These are phyloP conservation scores for Nyctalus aviator DNA, from an alignment of 2,797 vertebrate genomes.

Conservation along the genomic window DNA sequence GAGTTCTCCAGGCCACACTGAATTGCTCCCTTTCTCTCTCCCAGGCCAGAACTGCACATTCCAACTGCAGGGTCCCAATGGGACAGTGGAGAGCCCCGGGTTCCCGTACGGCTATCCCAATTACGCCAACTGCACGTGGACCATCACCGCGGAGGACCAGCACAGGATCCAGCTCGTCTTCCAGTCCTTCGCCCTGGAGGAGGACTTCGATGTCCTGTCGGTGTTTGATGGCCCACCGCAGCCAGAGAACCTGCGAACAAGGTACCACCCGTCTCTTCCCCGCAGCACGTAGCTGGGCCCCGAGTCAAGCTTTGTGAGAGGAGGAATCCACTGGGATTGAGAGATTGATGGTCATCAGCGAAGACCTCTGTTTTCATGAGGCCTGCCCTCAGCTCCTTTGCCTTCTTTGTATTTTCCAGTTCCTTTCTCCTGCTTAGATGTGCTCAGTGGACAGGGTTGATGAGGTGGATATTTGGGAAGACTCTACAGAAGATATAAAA, in stretches of 20 bases:
- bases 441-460: not conserved
- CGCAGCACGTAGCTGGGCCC: not conserved
- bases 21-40: slow-evolving; percentile 60
- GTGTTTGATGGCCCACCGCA: slow-evolving; percentile 96
- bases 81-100: slow-evolving; percentile 98
- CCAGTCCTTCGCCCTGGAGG: slow-evolving; percentile 98
- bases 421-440: not conserved
- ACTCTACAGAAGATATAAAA: not conserved
- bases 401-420: not conserved
- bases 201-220: slow-evolving; percentile 98
- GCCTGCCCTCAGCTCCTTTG: not conserved
- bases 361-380: slow-evolving; percentile 57
- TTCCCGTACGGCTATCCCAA: slow-evolving; percentile 99
- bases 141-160: slow-evolving; percentile 95
- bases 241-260: slow-evolving; percentile 94
- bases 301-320: not conserved
- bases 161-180: slow-evolving; percentile 99
- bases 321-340: not conserved
- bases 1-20: not conserved
- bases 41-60: slow-evolving; percentile 98
- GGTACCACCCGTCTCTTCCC: slow-evolving; percentile 87
- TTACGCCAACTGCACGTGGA: slow-evolving; percentile 99
- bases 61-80: slow-evolving; percentile 94
- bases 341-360: slow-evolving; percentile 8
- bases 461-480: not conserved